phyloP scores from a whole-genome alignment of 2,797 vertebrate genomes.

The Macropodus opercularis region DNA sequence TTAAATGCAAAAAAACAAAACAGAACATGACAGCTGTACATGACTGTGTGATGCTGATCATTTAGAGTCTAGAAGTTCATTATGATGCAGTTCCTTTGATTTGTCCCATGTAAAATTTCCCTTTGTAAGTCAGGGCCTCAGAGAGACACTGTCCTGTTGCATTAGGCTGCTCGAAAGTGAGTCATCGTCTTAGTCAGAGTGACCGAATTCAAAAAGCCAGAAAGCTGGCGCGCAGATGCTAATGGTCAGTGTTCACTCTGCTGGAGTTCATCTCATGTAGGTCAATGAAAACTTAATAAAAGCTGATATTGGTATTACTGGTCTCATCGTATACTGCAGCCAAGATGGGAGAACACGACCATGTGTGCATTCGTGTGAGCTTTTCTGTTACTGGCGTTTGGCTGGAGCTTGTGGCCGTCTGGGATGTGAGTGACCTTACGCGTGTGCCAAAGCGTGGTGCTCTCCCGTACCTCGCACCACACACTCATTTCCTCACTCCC shows the following conservation, averaged over 20 bases:
- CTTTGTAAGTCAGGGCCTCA: slow-evolving; percentile 19
- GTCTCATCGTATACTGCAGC: too few relatives aligned
- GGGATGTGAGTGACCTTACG: slow-evolving; percentile 28
- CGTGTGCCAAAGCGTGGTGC: slow-evolving; percentile 33
- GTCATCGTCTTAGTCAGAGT: slow-evolving; percentile 48
- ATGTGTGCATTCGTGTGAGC: background rate
- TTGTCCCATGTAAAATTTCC: slow-evolving; percentile 21
- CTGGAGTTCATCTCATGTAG: too few relatives aligned
- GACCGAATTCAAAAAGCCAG: slow-evolving; percentile 42
- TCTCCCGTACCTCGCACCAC: slow-evolving; percentile 12
- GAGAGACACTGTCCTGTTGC: slow-evolving; percentile 20
- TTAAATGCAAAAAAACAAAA: too few relatives aligned
- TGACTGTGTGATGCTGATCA: too few relatives aligned
- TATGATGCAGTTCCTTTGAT: slow-evolving; percentile 5
- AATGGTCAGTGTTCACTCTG: background rate
- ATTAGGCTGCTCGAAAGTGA: slow-evolving; percentile 42
- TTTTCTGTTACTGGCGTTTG: slow-evolving; percentile 25
- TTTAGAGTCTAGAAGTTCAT: too few relatives aligned
- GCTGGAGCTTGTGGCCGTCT: slow-evolving; percentile 37
- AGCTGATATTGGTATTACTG: too few relatives aligned
- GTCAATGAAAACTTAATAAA: background rate
- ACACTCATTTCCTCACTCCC: slow-evolving; percentile 35
- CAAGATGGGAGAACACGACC: too few relatives aligned
- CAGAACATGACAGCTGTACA: too few relatives aligned
- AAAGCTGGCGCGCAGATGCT: slow-evolving; percentile 34